Base-by-base conservation (phyloP, 2,888 invertebrate genomes). In the Dryobota labecula region DNA sequence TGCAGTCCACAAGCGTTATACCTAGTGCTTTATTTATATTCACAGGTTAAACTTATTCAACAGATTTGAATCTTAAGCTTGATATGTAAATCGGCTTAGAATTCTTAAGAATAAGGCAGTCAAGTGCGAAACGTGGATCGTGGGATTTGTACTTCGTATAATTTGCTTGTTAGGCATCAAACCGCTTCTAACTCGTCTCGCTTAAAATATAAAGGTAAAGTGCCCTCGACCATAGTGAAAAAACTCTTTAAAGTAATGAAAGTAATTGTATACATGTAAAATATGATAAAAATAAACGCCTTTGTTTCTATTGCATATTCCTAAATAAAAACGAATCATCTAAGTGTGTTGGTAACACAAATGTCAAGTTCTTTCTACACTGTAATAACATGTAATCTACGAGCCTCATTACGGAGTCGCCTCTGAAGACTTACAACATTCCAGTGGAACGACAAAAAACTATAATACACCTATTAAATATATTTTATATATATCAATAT, bases 1-100 rank as follows among this genome's bases (percentile, higher is more conserved):
- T 86, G 88, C 88, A 91, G 90, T 91, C 91, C 75, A 73, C 73
- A 71, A 82, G 85, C 91, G 91, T 91, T 89, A 88, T 87, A 86
- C 84, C 87, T 89, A 90, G 89, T 86, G 87, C 89, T 90, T 91
- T 87, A 90, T 91, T 92, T 90, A 89, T 89, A 91, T 92, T 91
- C 91, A 91, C 89, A 84, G 86, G 89, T 89, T 91, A 88, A 87
- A 88, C 88, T 90, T 90, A 90, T 90, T 90, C 89, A 87, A 82
- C 84, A 89, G 90, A 90, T 92, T 90, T 89, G 87, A 90, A 92
- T 92, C 90, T 88, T 87, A 88, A 89, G 86, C 88, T 89, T 86
- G 82, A 84, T 89, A 91, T 90, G 90, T 88, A 90, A 90, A 91
- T 91, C 79, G 85, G 84, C 80, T 89, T 89, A 86, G 88, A 90